Base-by-base conservation (phyloP, 2,888 invertebrate species). In the Chesias legatella region DNA sequence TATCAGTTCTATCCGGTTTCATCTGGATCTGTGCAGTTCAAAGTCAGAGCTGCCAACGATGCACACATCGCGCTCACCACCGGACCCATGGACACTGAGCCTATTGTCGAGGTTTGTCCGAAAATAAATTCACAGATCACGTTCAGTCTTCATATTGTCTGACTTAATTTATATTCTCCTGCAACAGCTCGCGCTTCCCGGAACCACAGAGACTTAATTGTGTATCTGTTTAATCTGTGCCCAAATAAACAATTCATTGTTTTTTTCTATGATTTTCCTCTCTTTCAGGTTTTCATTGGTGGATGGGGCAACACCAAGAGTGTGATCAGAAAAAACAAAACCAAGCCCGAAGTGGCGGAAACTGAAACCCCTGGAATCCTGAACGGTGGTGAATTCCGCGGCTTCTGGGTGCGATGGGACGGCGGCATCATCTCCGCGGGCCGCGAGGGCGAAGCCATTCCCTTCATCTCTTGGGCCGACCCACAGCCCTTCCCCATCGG, bases 231-330 rank as follows among this genome's bases (percentile, higher is more conserved):
- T n/a, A n/a, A n/a, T n/a, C n/a, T n/a, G n/a, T n/a, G n/a, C n/a
- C 20, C 22, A 32, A 11, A 10, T 17, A 21, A 6, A 31, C 3
- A 5, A 22, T 22, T 22, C 7, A 6, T 7, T 7, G 5, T 8
- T 0, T 8, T 23, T 23, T 7, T 9, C 8, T 28, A 17, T 39
- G 23, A 32, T 7, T 13, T 6, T 32, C 17, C 0, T 21, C 7
- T 23, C 4, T 51, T 39, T 24, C 68, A 92, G 92, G 73, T 97
- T 35, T 94, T 96, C 81, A 90, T 97, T 60, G 97, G 97, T 17
- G 96, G 96, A 20, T 97, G 96, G 97, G 91, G 91, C 11, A 96
- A 97, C 77, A 86, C 90, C 49, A 95, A 95, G 80, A 95, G 94
- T 21, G 93, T 95, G 0, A 94, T 95, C 67, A 92, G 96, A 43